Evolutionary conservation across 2,888 invertebrate species (phyloP).

Genomic region (Melieria picta): DNA sequence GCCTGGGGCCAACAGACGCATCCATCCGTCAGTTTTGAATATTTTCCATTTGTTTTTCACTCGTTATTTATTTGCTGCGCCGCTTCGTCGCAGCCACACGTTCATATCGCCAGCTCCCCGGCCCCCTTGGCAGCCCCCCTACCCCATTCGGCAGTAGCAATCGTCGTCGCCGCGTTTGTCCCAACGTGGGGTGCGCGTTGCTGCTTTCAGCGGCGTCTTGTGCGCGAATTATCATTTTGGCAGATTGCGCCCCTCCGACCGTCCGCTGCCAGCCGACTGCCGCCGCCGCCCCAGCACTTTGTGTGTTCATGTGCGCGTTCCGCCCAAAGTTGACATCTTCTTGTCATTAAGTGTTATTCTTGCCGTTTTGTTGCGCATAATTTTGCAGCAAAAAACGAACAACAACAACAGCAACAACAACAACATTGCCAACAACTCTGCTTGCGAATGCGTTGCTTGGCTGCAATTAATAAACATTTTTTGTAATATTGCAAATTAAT

Average conservation of each 20-base stretch:
- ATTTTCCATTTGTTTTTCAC: conserved; percentile 59
- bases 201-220: conserved; percentile 28
- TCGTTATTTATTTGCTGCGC: conserved; percentile 53
- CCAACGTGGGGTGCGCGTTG: conserved; percentile 21
- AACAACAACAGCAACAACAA: no score
- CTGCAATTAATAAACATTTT: conserved; percentile 33
- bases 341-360: conserved; percentile 48
- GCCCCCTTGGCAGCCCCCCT: neutral
- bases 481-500: conserved; percentile 35
- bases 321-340: conserved; percentile 46
- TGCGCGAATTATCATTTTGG: conserved; percentile 30
- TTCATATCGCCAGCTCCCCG: neutral
- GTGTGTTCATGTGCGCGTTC: neutral
- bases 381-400: no score
- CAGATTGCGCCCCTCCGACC: neutral
- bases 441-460: conserved; percentile 10
- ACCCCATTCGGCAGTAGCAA: conserved; percentile 19
- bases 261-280: neutral
- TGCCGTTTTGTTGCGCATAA: conserved; percentile 28
- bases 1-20: conserved; percentile 44
- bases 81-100: conserved; percentile 6
- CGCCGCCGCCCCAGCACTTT: conserved; percentile 21
- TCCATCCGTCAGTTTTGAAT: conserved; percentile 62
- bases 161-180: neutral
- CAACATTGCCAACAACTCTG: no score